Conservation (phyloP, 2,113 vertebrate species). For the Cephalopterus ornatus region DNA sequence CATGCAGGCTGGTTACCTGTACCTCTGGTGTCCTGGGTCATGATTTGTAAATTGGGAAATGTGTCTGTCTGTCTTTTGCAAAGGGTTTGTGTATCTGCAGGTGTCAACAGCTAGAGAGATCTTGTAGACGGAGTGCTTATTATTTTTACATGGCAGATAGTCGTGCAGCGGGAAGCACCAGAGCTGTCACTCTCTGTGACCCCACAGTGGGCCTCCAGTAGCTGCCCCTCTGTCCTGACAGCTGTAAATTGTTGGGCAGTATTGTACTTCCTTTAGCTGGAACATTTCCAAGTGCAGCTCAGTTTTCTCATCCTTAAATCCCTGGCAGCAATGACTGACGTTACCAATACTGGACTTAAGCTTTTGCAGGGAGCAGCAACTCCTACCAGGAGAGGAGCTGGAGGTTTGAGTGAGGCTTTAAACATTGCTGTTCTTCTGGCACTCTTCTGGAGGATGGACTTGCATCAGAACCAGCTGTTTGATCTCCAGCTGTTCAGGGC, state of each 20-base stretch:
- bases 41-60: background rate
- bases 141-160: background rate
- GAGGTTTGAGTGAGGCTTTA: background rate
- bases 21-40: background rate
- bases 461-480: background rate
- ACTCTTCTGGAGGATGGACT: background rate
- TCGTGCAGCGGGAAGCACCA: background rate
- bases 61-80: background rate
- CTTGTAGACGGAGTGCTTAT: background rate
- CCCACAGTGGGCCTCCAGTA: fast-evolving
- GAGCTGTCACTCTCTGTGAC: background rate
- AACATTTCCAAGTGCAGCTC: background rate
- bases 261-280: background rate
- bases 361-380: background rate
- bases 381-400: background rate
- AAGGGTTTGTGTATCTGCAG: background rate
- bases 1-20: background rate
- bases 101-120: background rate
- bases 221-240: background rate
- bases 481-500: background rate
- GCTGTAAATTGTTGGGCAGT: background rate
- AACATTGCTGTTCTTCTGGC: background rate
- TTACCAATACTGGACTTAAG: background rate
- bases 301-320: background rate
- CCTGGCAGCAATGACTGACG: background rate